Percentiles rank a stretch among this genome's conserved stretches.
phyloP scores from a whole-genome alignment of 2,888 invertebrate genomes.

The Cremastobaeus sp. region DNA sequence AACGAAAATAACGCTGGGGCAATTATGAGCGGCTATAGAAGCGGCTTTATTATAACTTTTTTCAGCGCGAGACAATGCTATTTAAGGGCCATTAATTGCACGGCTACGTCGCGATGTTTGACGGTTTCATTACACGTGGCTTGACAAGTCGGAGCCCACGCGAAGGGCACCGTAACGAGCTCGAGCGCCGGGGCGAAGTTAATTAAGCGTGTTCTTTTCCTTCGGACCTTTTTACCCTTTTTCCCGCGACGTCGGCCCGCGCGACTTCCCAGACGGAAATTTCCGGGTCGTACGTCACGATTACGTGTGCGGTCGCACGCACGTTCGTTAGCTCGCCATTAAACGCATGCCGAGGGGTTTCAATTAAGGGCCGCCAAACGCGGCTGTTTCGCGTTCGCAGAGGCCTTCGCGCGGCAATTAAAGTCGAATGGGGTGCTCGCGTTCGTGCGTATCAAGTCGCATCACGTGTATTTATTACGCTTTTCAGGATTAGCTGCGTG shows the following conservation, averaged over 20 bases:
- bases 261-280: conserved; percentile 12
- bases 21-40: conserved; percentile 22
- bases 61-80: conserved; percentile 33
- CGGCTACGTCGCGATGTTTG: conserved; percentile 45
- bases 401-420: conserved; percentile 38
- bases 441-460: conserved; percentile 4
- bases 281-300: conserved; percentile 25
- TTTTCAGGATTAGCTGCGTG: conserved; percentile 19
- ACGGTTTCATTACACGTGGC: conserved; percentile 55
- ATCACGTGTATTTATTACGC: conserved; percentile 24
- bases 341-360: conserved; percentile 32
- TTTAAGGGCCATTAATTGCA: conserved; percentile 50
- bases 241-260: conserved; percentile 5
- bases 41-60: conserved; percentile 21
- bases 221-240: conserved; percentile 32
- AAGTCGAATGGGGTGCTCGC: conserved; percentile 33
- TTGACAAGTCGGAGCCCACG: conserved; percentile 34
- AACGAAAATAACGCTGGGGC: conserved; percentile 33
- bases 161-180: conserved; percentile 51
- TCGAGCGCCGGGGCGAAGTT: conserved; percentile 36
- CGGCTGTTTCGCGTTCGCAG: conserved; percentile 50
- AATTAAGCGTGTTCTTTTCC: conserved; percentile 49
- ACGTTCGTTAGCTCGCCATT: conserved; percentile 44
- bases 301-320: conserved; percentile 30
- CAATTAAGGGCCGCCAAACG: conserved; percentile 45